phyloP scores from a whole-genome alignment of 2,888 invertebrate species.

The Ophion ellenae region DNA sequence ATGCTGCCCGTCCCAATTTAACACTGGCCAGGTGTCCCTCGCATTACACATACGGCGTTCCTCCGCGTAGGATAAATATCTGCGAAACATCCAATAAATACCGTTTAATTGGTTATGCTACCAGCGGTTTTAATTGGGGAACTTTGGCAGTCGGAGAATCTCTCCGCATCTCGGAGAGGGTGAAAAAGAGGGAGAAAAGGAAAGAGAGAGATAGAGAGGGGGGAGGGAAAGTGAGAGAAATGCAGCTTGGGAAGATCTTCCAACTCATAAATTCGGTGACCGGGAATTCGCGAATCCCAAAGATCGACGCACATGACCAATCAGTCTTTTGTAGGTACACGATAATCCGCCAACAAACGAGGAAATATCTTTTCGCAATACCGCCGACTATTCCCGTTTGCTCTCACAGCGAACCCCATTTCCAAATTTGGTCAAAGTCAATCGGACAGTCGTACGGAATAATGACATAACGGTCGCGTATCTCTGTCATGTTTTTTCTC shows the following conservation, averaged over 20 bases:
- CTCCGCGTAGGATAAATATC: constrained; percentile 48
- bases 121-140: constrained; percentile 56
- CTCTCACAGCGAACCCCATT: not conserved
- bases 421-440: constrained; percentile 14
- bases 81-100: constrained; percentile 53
- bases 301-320: constrained; percentile 33
- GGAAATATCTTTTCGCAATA: not conserved
- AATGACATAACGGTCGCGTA: constrained; percentile 4
- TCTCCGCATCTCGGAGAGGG: constrained; percentile 12
- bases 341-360: not conserved
- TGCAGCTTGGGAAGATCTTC: constrained; percentile 4
- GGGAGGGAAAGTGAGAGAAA: not conserved
- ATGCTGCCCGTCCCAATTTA: constrained; percentile 50
- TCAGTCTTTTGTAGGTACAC: not conserved
- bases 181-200: not conserved
- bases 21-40: constrained; percentile 57
- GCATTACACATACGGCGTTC: constrained; percentile 31
- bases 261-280: constrained; percentile 37
- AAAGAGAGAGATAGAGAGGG: not conserved
- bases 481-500: not conserved
- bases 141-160: constrained; percentile 40
- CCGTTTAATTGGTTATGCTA: constrained; percentile 59
- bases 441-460: constrained; percentile 11
- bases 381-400: not conserved
- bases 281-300: constrained; percentile 28